Evolutionary conservation across 2,888 invertebrate species (phyloP).

Genomic region (Xestia xanthographa): DNA sequence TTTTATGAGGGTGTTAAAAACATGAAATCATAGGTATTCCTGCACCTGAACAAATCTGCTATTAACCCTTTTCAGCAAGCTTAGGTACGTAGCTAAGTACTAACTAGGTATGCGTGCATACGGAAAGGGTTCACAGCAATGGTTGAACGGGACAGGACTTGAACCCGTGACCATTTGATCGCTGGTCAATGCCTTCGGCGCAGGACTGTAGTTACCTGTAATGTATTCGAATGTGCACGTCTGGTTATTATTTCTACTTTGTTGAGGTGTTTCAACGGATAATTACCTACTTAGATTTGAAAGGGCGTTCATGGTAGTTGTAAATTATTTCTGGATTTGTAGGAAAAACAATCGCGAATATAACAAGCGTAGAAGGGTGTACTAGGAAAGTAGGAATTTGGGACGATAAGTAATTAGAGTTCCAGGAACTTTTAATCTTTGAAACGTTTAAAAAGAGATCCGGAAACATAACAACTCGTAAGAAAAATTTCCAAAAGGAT

Average conservation of each 20-base stretch:
- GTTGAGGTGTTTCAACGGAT: background rate
- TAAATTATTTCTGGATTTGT: background rate
- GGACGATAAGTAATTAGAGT: background rate
- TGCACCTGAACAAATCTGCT: background rate
- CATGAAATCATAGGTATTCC: background rate
- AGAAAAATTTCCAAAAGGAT: conserved; percentile 1
- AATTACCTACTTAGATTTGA: background rate
- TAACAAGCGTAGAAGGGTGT: background rate
- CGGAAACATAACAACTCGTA: background rate
- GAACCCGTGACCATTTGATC: conserved; percentile 60
- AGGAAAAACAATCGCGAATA: too few relatives aligned
- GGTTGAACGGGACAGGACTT: conserved; percentile 47
- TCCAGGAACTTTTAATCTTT: background rate
- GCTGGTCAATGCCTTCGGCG: conserved; percentile 60
- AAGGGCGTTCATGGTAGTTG: background rate
- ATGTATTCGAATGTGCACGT: conserved; percentile 32
- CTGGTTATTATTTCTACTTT: conserved; percentile 31
- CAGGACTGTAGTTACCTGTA: conserved; percentile 29
- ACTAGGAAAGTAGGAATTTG: too few relatives aligned
- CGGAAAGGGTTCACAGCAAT: conserved; percentile 40
- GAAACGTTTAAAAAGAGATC: background rate
- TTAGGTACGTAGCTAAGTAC: conserved; percentile 4
- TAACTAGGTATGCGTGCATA: conserved; percentile 21
- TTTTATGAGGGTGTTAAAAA: too few relatives aligned
- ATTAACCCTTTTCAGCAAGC: background rate